Percentiles rank a stretch among this genome's conserved stretches.
Evolutionary conservation across 2,888 invertebrate species (phyloP).

Genomic region (Polyommatus iphigenia): DNA sequence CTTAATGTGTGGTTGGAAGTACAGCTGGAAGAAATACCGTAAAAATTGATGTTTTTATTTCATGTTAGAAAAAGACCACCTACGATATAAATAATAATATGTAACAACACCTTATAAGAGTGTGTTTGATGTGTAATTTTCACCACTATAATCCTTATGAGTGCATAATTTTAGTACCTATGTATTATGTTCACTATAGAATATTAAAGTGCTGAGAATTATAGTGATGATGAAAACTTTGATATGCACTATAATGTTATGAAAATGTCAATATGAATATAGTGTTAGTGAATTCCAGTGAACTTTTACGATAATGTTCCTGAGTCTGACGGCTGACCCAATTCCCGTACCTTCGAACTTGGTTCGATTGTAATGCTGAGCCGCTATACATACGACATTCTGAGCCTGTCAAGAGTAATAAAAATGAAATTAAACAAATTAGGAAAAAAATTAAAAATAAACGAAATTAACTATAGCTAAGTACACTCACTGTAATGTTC

Average conservation of each 20-base stretch:
- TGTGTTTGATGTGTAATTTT: background rate
- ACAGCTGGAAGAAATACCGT: too few species aligned
- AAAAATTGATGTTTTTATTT: too few species aligned
- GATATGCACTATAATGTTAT: background rate
- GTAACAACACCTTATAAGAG: too few species aligned
- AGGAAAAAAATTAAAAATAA: too few species aligned
- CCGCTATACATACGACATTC: background rate
- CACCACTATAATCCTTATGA: background rate
- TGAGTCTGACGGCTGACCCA: background rate
- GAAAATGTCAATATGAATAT: slow-evolving; percentile 13
- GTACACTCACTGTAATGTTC: too few species aligned
- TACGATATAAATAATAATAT: too few species aligned
- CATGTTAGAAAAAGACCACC: too few species aligned
- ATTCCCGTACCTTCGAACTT: background rate
- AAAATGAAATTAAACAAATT: too few species aligned
- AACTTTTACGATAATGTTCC: background rate
- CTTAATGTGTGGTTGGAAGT: too few species aligned
- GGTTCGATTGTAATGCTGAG: background rate
- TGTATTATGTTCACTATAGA: background rate
- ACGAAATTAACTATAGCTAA: too few species aligned
- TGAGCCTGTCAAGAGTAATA: background rate
- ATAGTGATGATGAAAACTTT: background rate
- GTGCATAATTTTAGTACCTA: background rate
- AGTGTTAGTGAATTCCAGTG: background rate
- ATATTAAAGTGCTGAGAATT: background rate